A percentile compares a stretch with the other conserved stretches of the same genome.
These are phyloP conservation scores for Sciaenops ocellatus DNA, from an alignment of 2,797 vertebrate genomes.

Conservation along the genomic window DNA sequence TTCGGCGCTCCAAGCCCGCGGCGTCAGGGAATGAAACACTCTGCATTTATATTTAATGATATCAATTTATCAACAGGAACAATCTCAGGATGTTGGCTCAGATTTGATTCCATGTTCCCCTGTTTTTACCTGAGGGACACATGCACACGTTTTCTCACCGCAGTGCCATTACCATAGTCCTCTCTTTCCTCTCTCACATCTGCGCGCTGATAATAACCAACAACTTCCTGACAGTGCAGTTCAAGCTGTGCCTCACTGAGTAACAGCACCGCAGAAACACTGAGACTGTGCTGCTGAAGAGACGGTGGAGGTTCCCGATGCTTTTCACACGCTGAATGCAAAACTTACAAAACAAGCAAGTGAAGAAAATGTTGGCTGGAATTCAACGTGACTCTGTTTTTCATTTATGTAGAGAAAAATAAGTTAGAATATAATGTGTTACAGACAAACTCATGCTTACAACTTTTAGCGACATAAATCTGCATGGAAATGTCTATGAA, in stretches of 20 bases:
- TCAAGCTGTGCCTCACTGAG: slow-evolving; percentile 34
- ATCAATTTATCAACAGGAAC: slow-evolving; percentile 89
- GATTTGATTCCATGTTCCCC: slow-evolving; percentile 86
- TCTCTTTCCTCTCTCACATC: slow-evolving; percentile 33
- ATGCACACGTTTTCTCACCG: slow-evolving; percentile 58
- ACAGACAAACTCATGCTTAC: neutral
- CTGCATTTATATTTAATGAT: slow-evolving; percentile 89
- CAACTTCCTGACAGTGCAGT: slow-evolving; percentile 71
- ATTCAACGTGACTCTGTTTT: neutral
- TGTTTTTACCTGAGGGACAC: slow-evolving; percentile 87
- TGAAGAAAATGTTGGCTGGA: neutral
- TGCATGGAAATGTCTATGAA: neutral
- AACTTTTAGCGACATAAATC: neutral
- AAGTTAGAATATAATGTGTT: neutral
- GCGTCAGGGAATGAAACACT: slow-evolving; percentile 82
- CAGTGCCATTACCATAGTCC: slow-evolving; percentile 62
- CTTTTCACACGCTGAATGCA: neutral
- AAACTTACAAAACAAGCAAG: neutral
- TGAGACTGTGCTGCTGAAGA: neutral
- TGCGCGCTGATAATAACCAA: slow-evolving; percentile 62
- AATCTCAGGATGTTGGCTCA: slow-evolving; percentile 86
- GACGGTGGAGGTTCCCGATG: neutral
- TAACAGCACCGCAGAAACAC: neutral
- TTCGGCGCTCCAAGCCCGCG: slow-evolving; percentile 77
- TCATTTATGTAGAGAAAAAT: neutral